phyloP scores from a whole-genome alignment of 2,888 invertebrate genomes.

The Prosopocoilus inquinatus region DNA sequence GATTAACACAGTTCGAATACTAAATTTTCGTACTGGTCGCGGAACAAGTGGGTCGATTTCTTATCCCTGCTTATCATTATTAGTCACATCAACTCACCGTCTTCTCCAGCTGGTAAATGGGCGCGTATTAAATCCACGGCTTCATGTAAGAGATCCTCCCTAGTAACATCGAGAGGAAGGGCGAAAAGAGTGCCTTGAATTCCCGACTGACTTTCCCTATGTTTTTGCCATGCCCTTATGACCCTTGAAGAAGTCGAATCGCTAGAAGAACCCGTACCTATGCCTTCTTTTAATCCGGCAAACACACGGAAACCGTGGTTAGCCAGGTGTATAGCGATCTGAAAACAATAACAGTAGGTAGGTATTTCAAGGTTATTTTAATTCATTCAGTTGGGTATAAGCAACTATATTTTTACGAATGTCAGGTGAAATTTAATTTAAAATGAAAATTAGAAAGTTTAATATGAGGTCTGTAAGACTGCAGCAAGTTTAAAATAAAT shows the following conservation, averaged over 20 bases:
- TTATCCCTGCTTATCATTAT: too few species aligned
- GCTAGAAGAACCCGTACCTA: conserved; percentile 55
- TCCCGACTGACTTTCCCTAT: conserved; percentile 43
- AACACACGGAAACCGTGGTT: conserved; percentile 75
- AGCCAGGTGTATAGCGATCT: conserved; percentile 70
- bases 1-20: too few species aligned
- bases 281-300: conserved; percentile 64
- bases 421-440: background rate
- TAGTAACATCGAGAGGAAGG: conserved; percentile 73
- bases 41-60: too few species aligned
- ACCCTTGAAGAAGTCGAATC: conserved; percentile 60
- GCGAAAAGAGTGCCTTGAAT: conserved; percentile 58
- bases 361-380: too few species aligned
- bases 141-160: conserved; percentile 77
- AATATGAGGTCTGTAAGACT: too few species aligned
- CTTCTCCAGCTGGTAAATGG: conserved; percentile 79
- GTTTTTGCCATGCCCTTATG: conserved; percentile 53
- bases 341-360: conserved; percentile 26
- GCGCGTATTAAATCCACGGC: conserved; percentile 76
- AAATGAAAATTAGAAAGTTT: background rate
- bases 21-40: too few species aligned
- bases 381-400: too few species aligned
- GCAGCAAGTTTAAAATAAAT: too few species aligned
- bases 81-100: conserved; percentile 66
- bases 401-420: background rate